A percentile compares a stretch with the other conserved stretches of the same genome.
phyloP scores from a whole-genome alignment of 2,888 invertebrate species.

The Nemotelus nigrinus region DNA sequence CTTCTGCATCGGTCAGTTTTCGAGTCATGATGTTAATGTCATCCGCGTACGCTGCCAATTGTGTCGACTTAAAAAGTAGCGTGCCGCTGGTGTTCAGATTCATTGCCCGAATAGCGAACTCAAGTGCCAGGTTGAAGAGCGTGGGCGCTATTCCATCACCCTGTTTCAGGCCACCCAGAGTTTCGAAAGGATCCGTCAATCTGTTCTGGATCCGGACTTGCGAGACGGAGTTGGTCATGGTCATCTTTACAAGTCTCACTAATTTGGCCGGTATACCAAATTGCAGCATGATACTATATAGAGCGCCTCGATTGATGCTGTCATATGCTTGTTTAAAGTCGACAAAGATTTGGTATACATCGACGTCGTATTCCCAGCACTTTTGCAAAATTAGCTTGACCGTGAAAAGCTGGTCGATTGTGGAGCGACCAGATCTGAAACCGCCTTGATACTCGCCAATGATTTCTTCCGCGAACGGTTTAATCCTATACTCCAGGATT shows the following conservation, averaged over 20 bases:
- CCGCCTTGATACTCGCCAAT: no score
- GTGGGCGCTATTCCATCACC: constrained; percentile 6
- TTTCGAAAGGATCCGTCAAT: constrained; percentile 2
- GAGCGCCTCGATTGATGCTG: neutral
- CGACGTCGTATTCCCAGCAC: constrained; percentile 6
- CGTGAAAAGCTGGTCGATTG: constrained; percentile 12
- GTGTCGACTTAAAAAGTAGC: constrained; percentile 12
- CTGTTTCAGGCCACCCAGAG: neutral
- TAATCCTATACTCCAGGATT: no score
- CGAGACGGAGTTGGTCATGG: neutral
- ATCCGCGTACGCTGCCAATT: constrained; percentile 7
- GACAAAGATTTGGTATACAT: constrained; percentile 17
- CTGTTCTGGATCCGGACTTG: constrained; percentile 5
- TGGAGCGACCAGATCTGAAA: constrained; percentile 14
- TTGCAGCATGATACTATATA: constrained; percentile 3
- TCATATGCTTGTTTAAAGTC: constrained; percentile 14
- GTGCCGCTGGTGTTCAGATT: neutral
- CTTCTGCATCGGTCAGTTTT: no score
- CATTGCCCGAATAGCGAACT: neutral
- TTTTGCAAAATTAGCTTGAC: neutral
- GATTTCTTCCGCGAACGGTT: no score
- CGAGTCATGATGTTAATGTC: constrained; percentile 9
- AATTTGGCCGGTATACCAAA: constrained; percentile 7
- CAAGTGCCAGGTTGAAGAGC: neutral
- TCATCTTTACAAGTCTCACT: neutral